Conservation (phyloP, 2,888 invertebrate species). For the Nomada hirtipes region DNA sequence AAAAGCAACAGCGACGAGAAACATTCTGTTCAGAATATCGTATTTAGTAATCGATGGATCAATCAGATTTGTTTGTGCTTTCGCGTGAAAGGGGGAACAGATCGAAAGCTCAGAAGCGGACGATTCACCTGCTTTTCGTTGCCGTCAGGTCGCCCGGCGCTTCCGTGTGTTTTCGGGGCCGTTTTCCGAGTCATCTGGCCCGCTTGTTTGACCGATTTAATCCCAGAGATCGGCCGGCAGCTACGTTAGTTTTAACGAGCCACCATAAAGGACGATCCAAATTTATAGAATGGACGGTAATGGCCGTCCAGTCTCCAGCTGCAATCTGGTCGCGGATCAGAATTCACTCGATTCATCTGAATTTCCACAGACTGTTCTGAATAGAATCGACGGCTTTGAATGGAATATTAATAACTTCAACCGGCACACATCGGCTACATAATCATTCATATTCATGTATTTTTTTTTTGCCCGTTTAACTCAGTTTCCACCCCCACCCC, state of each 20-base stretch:
- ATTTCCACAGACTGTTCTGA: conserved; percentile 46
- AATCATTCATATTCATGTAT: conserved; percentile 46
- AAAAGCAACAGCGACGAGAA: neutral
- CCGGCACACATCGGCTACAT: conserved; percentile 32
- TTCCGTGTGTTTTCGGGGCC: conserved; percentile 46
- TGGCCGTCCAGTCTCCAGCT: conserved; percentile 64
- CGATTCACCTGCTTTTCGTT: conserved; percentile 14
- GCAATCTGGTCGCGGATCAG: conserved; percentile 60
- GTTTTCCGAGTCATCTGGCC: conserved; percentile 27
- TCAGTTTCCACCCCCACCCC: no score
- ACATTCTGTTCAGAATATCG: neutral
- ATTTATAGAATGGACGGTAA: conserved; percentile 72
- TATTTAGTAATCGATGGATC: neutral
- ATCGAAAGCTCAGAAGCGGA: neutral
- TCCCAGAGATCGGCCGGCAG: conserved; percentile 36
- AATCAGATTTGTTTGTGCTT: conserved; percentile 1
- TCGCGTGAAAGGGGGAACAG: neutral
- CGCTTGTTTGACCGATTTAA: conserved; percentile 44
- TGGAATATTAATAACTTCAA: conserved; percentile 65
- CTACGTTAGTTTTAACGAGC: conserved; percentile 66
- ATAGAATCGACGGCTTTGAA: conserved; percentile 50
- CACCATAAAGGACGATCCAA: conserved; percentile 68
- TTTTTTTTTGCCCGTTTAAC: neutral
- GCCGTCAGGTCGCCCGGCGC: conserved; percentile 12
- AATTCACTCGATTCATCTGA: conserved; percentile 55